Evolutionary conservation across 2,797 vertebrate species (phyloP).

Genomic region (Micropoecilia bifurca): DNA sequence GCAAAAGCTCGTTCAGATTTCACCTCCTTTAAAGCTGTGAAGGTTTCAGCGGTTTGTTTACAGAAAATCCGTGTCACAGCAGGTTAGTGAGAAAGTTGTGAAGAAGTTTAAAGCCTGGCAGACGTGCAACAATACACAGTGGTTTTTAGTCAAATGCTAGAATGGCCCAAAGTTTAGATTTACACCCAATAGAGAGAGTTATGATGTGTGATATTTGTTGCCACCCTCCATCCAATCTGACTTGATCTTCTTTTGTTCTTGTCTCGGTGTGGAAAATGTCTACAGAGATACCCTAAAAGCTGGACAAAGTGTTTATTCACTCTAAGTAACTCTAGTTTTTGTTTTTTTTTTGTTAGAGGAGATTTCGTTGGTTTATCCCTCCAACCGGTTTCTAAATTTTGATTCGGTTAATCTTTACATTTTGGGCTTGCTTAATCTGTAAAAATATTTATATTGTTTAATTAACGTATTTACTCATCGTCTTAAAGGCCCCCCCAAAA

Average conservation of each 20-base stretch:
- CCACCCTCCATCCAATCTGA: not conserved
- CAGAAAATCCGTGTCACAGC: not conserved
- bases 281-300: not conserved
- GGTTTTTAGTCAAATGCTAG: not conserved
- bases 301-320: not conserved
- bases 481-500: too few relatives aligned
- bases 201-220: not conserved
- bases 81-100: not conserved
- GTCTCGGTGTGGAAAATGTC: not conserved
- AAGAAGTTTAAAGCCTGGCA: not conserved
- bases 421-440: too few relatives aligned
- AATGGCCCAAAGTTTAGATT: not conserved
- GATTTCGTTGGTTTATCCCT: too few relatives aligned
- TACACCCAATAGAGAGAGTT: not conserved
- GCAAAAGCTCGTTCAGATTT: not conserved
- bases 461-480: too few relatives aligned
- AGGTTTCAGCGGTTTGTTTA: not conserved
- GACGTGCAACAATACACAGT: not conserved
- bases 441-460: too few relatives aligned
- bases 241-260: not conserved
- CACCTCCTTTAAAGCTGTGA: not conserved
- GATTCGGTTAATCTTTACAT: too few relatives aligned
- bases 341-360: too few relatives aligned
- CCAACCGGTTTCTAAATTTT: too few relatives aligned
- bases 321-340: too few relatives aligned